Base-by-base conservation (phyloP, 1,140 invertebrate species). In the Drosophila gunungcola region DNA sequence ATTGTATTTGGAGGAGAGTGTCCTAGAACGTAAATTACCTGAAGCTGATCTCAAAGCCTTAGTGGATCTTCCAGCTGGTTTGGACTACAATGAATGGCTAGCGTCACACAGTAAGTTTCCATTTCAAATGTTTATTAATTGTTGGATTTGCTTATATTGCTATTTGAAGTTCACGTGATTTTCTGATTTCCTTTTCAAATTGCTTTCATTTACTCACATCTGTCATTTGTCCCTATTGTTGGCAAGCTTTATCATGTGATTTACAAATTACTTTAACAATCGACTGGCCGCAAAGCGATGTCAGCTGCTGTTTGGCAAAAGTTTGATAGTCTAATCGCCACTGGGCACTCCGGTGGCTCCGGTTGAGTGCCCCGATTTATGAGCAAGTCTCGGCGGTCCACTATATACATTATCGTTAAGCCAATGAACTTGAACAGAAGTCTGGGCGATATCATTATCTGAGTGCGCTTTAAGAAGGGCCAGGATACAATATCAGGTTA, bases 71-170 rank as follows among this genome's bases (percentile, higher is more conserved):
- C 98, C 98, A 79, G 95, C 96, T 72, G 97, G 97, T 73, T 95
- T 99, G 91, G 98, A 99, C 93, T 97, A 98, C 93, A 98, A 99
- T 94, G 98, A 99, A 95, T 99, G 98, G 98, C 95, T 99, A 76
- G 98, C 98, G 63, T 99, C 98, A 76, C 98, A 99, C 93, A 99
- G 97, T 98, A 93, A 96, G 96, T 96, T 10, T 1, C 7, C 1
- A 7, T 32, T 32, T 32, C 29, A 32, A 7, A 32, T 6, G 29
- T 32, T 21, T 21, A 32, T 32, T 7, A 32, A 32, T 32, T 2
- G 6, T 7, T 6, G 6, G 29, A 32, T 6, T 21, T 21, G 16
- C 16, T 21, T 1, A 21, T 21, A 6, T 51, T 10, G n/a, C 11
- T 4, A 12, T 21, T 53, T 16, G 16, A 45, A 48, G 29, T 63